phyloP scores from a whole-genome alignment of 23 tunicate genomes.

The Trididemnum miniatum region DNA sequence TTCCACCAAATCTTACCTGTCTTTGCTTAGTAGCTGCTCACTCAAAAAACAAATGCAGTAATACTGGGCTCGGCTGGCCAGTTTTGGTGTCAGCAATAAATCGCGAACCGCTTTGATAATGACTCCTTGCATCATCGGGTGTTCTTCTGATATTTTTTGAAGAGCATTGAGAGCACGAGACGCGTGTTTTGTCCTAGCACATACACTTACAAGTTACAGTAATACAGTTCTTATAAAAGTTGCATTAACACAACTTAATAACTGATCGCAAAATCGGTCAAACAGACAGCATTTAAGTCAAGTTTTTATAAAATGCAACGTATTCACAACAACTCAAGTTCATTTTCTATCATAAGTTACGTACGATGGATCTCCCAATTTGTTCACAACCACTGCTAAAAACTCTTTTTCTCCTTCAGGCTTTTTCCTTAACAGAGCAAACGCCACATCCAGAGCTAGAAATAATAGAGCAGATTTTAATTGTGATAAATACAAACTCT shows the following conservation, averaged over 20 bases:
- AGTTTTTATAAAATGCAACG: no score
- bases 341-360: no score
- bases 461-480: neutral
- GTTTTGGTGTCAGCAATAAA: slow-evolving; percentile 61
- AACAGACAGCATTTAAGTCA: no score
- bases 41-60: slow-evolving; percentile 74
- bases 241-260: no score
- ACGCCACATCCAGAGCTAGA: slow-evolving; percentile 55
- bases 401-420: slow-evolving; percentile 86
- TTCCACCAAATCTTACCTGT: slow-evolving; percentile 39
- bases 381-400: slow-evolving; percentile 61
- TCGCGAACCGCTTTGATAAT: slow-evolving; percentile 74
- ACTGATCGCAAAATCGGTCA: no score
- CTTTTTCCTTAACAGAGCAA: slow-evolving; percentile 52
- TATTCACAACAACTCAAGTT: no score
- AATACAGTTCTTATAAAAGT: no score
- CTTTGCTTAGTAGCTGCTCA: slow-evolving; percentile 60
- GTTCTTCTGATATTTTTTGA: slow-evolving; percentile 40
- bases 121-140: slow-evolving; percentile 87
- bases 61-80: slow-evolving; percentile 64
- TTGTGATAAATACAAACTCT: no score
- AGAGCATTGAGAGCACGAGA: slow-evolving; percentile 59
- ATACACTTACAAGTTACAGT: no score
- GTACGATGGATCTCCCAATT: slow-evolving; percentile 88
- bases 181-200: neutral